Base-by-base conservation (phyloP, 2,113 vertebrate genomes). In the Sceloporus undulatus region DNA sequence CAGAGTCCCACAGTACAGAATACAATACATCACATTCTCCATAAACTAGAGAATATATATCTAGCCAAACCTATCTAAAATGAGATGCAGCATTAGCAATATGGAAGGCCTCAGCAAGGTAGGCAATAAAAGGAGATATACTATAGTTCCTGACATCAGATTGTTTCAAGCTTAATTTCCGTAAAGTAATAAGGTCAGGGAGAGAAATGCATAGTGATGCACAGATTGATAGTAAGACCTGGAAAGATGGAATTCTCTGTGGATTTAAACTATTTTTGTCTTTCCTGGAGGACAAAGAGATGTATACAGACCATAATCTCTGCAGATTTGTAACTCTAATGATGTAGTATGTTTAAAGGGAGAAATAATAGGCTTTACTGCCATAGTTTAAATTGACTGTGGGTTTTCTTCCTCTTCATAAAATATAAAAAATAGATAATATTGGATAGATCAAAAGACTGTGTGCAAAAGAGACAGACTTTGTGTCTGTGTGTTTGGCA, bases 131-230 rank as follows among this genome's bases (percentile, higher is more conserved):
- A 97, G 95, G 91, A 96, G 96, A 97, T 97, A 97, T 97, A 97
- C 96, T 88, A 42, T 88, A 95, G 95, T 96, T 95, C 95, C 96
- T 97, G 97, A 97, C 96, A 96, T 95, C 94, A 95, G 95, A 97
- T 97, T 97, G 97, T 97, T 97, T 96, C 97, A 96, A 96, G 96
- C 96, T 97, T 97, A 97, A 97, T 97, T 97, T 96, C 96, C 96
- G 96, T 95, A 96, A 97, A 97, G 96, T 96, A 97, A 96, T 97
- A 97, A 97, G 95, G 96, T 97, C 96, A 97, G 96, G 93, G 93
- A 97, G 96, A 96, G 96, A 96, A 96, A 95, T 0, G 42, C 93
- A 96, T 91, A 93, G 95, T 93, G 95, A 96, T 96, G 91, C 96
- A 94, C 96, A 96, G 95, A 95, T 94, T 97, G 97, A 97, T 96